Evolutionary conservation across 1,140 invertebrate genomes (phyloP), one percentile per base, ranked within the genome.

Genomic region (Camponotus floridanus): DNA sequence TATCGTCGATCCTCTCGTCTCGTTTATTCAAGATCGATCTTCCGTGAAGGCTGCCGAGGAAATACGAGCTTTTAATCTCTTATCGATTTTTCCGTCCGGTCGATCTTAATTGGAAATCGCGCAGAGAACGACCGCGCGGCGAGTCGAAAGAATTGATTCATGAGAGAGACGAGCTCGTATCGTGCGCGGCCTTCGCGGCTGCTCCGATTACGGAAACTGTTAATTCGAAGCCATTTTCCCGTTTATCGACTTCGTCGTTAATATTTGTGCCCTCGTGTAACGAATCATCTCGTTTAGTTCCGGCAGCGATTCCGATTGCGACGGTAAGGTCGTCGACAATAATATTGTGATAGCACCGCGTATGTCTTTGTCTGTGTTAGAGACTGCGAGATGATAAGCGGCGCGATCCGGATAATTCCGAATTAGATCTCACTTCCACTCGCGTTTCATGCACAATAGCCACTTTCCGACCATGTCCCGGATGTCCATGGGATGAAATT

Each of bases 361-460:
- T n/a, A 48, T 55, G 11, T 3, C 13, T 42, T 76, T 21, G 57
- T 33, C 26, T 42, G 26, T 84, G 3, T 48, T 48, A 48, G 74
- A 76, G 15, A 62, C 13, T 31, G 45, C 31, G 13, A 18, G 42
- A 45, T 42, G 42, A 9, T 13, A 74, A 62, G 55, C 13, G 7
- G 15, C 45, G 55, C 59, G 59, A 70, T n/a, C 13, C n/a, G 65
- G 45, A 48, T 36, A 36, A 42, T 11, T n/a, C 11, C 51, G 42
- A 48, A 57, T 87, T 33, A 36, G 74, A 85, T 18, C 45, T 70
- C 83, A 36, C 65, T 80, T 90, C 84, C 79, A 67, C 84, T 85
- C 80, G 64, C 79, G 87, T 88, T 89, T 89, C 83, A 89, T 70
- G 90, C 71, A 87, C 74, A 48, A 48, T 48, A 70, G 42, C n/a